Conservation (phyloP, 2,888 invertebrate species). For the Pheosia tremula region DNA sequence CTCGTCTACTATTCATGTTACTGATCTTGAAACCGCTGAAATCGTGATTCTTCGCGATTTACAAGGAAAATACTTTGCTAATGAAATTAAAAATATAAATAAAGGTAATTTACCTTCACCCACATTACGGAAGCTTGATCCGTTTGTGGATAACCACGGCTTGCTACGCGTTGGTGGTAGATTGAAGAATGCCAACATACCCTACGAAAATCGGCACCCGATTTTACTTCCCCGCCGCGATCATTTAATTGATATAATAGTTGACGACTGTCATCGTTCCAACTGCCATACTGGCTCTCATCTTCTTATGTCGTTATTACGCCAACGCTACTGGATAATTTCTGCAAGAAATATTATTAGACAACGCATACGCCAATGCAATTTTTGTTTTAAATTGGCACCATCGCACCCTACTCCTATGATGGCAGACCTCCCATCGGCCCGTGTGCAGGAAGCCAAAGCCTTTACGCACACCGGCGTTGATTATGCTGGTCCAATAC, state of each 20-base stretch:
- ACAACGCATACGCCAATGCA: too few relatives aligned
- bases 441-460: too few relatives aligned
- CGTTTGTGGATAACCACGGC: background rate
- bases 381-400: too few relatives aligned
- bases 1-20: background rate
- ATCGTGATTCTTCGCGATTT: background rate
- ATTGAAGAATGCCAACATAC: background rate
- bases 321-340: too few relatives aligned
- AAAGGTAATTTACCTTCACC: constrained; percentile 27
- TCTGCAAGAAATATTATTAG: too few relatives aligned
- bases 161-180: background rate
- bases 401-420: too few relatives aligned
- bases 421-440: too few relatives aligned
- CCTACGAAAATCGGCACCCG: background rate
- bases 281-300: too few relatives aligned
- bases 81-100: constrained; percentile 18
- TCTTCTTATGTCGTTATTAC: too few relatives aligned
- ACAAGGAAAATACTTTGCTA: constrained; percentile 7
- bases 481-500: too few relatives aligned
- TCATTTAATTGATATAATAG: background rate
- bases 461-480: too few relatives aligned
- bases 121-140: constrained; percentile 30
- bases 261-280: background rate
- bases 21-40: background rate
- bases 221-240: background rate